Percentiles rank a stretch among this genome's conserved stretches.
Evolutionary conservation across 2,888 invertebrate species (phyloP).

Genomic region (Drosophila bunnanda): DNA sequence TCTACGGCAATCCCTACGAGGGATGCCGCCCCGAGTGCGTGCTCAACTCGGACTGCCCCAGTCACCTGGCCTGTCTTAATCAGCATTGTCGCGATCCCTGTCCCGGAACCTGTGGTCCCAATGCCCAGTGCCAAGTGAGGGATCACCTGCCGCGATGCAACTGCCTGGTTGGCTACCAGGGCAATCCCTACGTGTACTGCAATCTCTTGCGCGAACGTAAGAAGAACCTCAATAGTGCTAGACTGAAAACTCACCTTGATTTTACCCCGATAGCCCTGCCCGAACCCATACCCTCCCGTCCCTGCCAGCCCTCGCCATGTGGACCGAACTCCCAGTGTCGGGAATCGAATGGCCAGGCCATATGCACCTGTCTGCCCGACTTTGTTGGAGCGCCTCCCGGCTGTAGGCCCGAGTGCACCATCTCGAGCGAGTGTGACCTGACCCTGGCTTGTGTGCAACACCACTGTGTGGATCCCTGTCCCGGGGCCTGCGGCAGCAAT

Average conservation of each 20-base stretch:
- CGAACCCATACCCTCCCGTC: constrained; percentile 83
- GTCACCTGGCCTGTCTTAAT: constrained; percentile 88
- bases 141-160: constrained; percentile 89
- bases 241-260: constrained; percentile 11
- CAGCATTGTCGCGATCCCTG: constrained; percentile 92
- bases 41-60: constrained; percentile 89
- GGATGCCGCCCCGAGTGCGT: constrained; percentile 91
- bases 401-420: constrained; percentile 91
- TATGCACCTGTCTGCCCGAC: constrained; percentile 87
- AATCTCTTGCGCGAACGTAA: constrained; percentile 85
- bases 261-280: constrained; percentile 67
- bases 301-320: constrained; percentile 88
- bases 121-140: constrained; percentile 90
- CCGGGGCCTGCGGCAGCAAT: constrained; percentile 91
- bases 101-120: constrained; percentile 90
- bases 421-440: constrained; percentile 88
- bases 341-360: constrained; percentile 86
- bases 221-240: constrained; percentile 48
- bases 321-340: constrained; percentile 88
- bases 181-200: constrained; percentile 90
- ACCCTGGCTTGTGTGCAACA: constrained; percentile 88
- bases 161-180: constrained; percentile 89
- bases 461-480: constrained; percentile 90
- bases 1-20: constrained; percentile 91
- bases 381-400: constrained; percentile 89